Evolutionary conservation across 2,888 invertebrate genomes (phyloP).

Genomic region (Leptothorax acervorum): DNA sequence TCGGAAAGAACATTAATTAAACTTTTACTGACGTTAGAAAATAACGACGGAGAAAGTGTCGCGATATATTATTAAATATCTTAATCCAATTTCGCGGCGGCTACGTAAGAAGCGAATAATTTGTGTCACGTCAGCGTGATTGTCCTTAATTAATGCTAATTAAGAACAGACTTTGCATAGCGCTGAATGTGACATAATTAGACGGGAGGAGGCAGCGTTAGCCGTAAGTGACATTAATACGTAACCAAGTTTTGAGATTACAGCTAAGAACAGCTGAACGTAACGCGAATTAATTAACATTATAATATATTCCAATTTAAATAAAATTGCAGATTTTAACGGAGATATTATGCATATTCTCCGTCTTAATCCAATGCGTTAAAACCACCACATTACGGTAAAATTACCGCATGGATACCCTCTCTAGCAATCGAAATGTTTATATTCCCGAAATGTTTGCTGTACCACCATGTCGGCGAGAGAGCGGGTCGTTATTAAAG

Average conservation of each 20-base stretch:
- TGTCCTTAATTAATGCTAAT: conserved; percentile 53
- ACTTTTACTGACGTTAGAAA: conserved; percentile 24
- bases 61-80: conserved; percentile 50
- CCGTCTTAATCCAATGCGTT: conserved; percentile 1
- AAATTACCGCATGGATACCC: background rate
- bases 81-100: conserved; percentile 36
- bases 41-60: conserved; percentile 25
- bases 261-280: conserved; percentile 69
- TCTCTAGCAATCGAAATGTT: background rate
- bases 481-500: conserved; percentile 21
- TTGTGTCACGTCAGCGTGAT: conserved; percentile 47
- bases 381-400: background rate
- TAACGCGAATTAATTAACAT: conserved; percentile 75
- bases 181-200: conserved; percentile 66
- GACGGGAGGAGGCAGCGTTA: conserved; percentile 54
- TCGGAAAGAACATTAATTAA: conserved; percentile 41
- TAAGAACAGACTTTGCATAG: conserved; percentile 33
- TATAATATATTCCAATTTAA: conserved; percentile 62
- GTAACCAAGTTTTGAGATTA: conserved; percentile 70
- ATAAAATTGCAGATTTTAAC: conserved; percentile 62
- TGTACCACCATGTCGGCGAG: background rate
- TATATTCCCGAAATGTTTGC: conserved; percentile 4
- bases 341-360: background rate
- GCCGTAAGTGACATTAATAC: conserved; percentile 72
- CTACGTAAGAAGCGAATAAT: conserved; percentile 36